A percentile compares a stretch with the other conserved stretches of the same genome.
Conservation (phyloP, 2,797 vertebrate genomes). For the Lithobates pipiens region DNA sequence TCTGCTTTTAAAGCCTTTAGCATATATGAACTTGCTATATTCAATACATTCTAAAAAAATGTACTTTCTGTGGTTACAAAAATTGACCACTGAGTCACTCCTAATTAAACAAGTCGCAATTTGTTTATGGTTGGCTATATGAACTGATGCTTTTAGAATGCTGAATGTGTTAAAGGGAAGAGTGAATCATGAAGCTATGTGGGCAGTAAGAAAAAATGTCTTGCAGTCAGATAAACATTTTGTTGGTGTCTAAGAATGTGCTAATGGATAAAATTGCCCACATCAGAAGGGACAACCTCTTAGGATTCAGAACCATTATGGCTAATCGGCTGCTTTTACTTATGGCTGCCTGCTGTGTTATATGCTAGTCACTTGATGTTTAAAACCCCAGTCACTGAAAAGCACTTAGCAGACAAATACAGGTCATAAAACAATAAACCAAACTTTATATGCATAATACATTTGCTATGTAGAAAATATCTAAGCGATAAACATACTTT, state of each 20-base stretch:
- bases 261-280: slow-evolving; percentile 31
- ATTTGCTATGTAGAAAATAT: background rate
- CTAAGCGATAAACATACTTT: background rate
- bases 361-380: slow-evolving; percentile 2
- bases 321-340: slow-evolving; percentile 26
- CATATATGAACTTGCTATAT: background rate
- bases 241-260: slow-evolving; percentile 3
- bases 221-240: slow-evolving; percentile 13
- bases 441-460: background rate
- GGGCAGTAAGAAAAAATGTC: background rate
- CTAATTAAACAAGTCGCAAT: background rate
- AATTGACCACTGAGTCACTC: background rate
- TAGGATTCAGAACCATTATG: slow-evolving; percentile 6
- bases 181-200: slow-evolving; percentile 24
- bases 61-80: background rate
- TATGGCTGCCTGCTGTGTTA: slow-evolving; percentile 23
- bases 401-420: slow-evolving; percentile 45
- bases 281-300: background rate
- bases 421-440: slow-evolving; percentile 29
- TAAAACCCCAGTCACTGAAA: slow-evolving; percentile 39
- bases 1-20: background rate
- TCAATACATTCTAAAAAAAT: background rate
- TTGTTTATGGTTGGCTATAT: slow-evolving; percentile 10
- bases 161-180: slow-evolving; percentile 8
- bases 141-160: slow-evolving; percentile 17